phyloP scores from a whole-genome alignment of 2,797 vertebrate species.

The Choloepus didactylus region DNA sequence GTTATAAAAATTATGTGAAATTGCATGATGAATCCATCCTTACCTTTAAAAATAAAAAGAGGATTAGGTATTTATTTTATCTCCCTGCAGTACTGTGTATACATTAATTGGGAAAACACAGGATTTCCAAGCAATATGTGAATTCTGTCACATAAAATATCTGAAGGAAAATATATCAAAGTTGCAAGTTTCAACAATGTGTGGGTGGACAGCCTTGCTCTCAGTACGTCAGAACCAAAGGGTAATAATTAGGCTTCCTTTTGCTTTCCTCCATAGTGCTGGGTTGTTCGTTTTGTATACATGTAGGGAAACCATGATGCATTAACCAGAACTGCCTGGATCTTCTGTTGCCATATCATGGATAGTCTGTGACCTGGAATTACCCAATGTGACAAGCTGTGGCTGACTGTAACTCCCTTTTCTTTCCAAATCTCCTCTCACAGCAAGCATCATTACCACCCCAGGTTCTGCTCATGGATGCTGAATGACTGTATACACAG shows the following conservation, averaged over 20 bases:
- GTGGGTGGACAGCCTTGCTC: conserved; percentile 85
- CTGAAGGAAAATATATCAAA: conserved; percentile 69
- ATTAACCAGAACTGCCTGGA: conserved; percentile 73
- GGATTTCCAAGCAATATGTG: conserved; percentile 52
- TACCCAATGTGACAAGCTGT: conserved; percentile 61
- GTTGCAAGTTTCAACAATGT: conserved; percentile 72
- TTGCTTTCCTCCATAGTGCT: conserved; percentile 76
- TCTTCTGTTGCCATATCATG: conserved; percentile 62
- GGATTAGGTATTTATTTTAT: background rate
- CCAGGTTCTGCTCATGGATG: no score
- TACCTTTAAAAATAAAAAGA: background rate
- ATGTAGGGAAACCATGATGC: conserved; percentile 76
- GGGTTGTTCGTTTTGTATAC: conserved; percentile 80
- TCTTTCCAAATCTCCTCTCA: background rate
- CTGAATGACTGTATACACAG: background rate
- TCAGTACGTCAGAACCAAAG: conserved; percentile 85
- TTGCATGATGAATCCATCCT: background rate
- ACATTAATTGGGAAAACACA: background rate
- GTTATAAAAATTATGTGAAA: conserved; percentile 36
- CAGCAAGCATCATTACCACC: background rate
- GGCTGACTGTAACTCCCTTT: background rate
- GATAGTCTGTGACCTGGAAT: conserved; percentile 81
- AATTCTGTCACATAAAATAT: conserved; percentile 48
- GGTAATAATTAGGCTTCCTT: conserved; percentile 86
- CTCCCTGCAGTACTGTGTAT: background rate